Evolutionary conservation across 1,140 invertebrate species (phyloP), one percentile per base, ranked within the genome.

Genomic region (Lepidurus arcticus): DNA sequence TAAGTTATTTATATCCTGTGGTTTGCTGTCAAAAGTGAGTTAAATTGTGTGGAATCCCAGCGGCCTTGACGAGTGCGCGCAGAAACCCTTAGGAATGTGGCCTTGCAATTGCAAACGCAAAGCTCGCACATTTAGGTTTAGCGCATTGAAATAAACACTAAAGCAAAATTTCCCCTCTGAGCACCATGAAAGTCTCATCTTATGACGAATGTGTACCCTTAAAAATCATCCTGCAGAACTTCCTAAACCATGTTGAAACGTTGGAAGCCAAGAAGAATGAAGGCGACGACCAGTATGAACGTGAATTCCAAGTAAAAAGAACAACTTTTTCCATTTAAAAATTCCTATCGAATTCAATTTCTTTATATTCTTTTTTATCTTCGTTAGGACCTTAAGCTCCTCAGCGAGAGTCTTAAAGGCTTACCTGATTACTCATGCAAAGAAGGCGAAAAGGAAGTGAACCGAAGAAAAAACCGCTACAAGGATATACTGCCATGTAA

Each of bases 401-500:
- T 88, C 77, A 88, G 86, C 78, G 87, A 88, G 82, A 83, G 80
- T 79, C 81, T 88, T 2, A 88, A 87, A 80, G 80, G 80, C 73
- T 81, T 84, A 65, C 79, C 84, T 45, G 82, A 84, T 65, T 88
- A 88, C 82, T 84, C 85, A 24, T 86, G 88, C 78, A 86, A 86
- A 80, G 88, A 90, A 83, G 91, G 91, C 26, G 86, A 89, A 80
- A 88, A 87, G 82, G 87, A 87, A 80, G 88, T 90, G 73, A 92
- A 92, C 83, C 83, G 87, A 81, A 84, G 86, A 24, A 91, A 91
- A 82, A 92, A 92, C 84, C 83, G 91, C 81, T 92, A 91, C 82
- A 91, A 91, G 83, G 91, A 92, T 85, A 91, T 92, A 81, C 83
- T 92, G 77, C 90, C 90, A 80, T 92, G 89, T 90, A 86, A 89